These are phyloP conservation scores for Phycodurus eques DNA, from an alignment of 2,113 vertebrate species.

Conservation along the genomic window DNA sequence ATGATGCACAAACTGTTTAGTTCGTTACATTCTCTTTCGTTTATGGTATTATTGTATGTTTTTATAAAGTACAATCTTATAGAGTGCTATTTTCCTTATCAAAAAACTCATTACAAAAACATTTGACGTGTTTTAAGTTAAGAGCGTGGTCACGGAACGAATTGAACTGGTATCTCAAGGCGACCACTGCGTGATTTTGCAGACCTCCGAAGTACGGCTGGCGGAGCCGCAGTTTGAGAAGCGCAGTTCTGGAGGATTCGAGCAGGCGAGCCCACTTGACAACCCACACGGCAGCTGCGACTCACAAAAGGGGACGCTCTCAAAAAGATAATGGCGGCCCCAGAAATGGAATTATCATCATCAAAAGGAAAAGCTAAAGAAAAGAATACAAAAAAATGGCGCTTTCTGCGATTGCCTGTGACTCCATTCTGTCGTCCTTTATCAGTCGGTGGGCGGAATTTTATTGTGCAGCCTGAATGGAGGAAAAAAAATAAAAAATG, in stretches of 20 bases:
- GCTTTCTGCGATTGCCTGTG: conserved; percentile 29
- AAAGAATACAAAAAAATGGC: not conserved
- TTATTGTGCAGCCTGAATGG: conserved; percentile 7
- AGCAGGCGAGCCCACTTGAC: not conserved
- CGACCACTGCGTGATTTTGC: not conserved
- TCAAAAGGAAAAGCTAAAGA: conserved; percentile 4
- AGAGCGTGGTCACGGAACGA: too few species aligned
- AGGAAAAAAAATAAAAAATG: not conserved
- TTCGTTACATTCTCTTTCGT: not conserved
- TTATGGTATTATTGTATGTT: too few species aligned
- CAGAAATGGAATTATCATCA: conserved; percentile 21
- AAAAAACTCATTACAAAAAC: too few species aligned
- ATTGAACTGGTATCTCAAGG: too few species aligned
- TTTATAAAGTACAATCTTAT: too few species aligned
- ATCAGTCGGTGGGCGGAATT: conserved; percentile 30
- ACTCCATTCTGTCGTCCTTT: conserved; percentile 48
- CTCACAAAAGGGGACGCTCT: not conserved
- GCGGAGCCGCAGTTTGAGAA: not conserved
- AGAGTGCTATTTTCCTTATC: too few species aligned
- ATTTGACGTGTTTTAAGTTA: too few species aligned
- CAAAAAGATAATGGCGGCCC: conserved; percentile 35
- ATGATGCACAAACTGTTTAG: not conserved
- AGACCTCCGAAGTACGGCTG: not conserved
- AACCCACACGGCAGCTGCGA: not conserved
- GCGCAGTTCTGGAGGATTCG: not conserved